These are phyloP conservation scores for Drosophila ercepeae DNA, from an alignment of 1,140 invertebrate species.

Conservation along the genomic window DNA sequence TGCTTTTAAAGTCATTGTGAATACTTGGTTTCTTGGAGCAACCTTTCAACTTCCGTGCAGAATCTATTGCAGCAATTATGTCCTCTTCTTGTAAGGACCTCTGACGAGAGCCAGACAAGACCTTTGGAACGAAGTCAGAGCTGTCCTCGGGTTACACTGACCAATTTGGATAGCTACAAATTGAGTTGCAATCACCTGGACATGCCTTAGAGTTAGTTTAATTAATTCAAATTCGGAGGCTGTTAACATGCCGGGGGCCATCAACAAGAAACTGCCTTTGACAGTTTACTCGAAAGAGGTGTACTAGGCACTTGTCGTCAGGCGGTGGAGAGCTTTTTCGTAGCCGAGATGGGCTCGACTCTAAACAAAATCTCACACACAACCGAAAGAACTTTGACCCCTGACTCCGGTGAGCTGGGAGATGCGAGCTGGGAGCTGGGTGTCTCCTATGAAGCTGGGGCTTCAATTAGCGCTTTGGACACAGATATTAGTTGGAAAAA, in stretches of 20 bases:
- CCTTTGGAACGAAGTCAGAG: constrained; percentile 16
- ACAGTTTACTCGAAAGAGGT: constrained; percentile 79
- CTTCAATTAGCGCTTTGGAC: constrained; percentile 80
- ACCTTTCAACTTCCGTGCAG: constrained; percentile 48
- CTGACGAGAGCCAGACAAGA: constrained; percentile 25
- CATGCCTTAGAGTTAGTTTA: constrained; percentile 65
- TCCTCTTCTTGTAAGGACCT: constrained; percentile 45
- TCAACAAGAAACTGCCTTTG: constrained; percentile 37
- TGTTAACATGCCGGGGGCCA: constrained; percentile 58
- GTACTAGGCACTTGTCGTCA: constrained; percentile 75
- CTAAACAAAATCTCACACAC: constrained; percentile 54
- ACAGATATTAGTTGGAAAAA: constrained; percentile 77
- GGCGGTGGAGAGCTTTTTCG: constrained; percentile 31
- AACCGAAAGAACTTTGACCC: constrained; percentile 67
- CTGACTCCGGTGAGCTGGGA: constrained; percentile 21
- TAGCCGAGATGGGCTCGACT: background rate
- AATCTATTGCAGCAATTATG: constrained; percentile 50
- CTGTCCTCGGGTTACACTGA: constrained; percentile 74
- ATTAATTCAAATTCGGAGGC: constrained; percentile 72
- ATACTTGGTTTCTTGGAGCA: constrained; percentile 11
- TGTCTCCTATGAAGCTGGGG: constrained; percentile 38
- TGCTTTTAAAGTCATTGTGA: background rate
- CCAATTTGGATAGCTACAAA: constrained; percentile 76
- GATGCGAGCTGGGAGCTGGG: constrained; percentile 8
- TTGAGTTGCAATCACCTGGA: constrained; percentile 50